Evolutionary conservation across 2,113 vertebrate genomes (phyloP).

Genomic region (Trematocara macrostoma): DNA sequence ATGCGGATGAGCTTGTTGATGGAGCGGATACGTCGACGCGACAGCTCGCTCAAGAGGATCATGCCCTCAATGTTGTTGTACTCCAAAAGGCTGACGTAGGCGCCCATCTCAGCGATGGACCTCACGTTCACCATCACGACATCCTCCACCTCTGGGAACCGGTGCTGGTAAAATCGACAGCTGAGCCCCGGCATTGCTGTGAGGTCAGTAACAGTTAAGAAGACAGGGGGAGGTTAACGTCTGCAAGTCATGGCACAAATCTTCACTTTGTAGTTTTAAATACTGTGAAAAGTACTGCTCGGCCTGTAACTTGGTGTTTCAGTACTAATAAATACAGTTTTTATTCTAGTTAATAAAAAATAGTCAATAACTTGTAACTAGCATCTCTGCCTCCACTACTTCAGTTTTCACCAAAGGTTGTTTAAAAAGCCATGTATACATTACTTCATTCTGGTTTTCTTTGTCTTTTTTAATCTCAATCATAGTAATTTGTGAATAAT

Average conservation of each 20-base stretch:
- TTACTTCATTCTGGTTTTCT: not conserved
- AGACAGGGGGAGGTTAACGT: not conserved
- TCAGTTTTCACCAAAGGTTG: not conserved
- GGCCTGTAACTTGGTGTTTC: not conserved
- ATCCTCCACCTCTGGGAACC: constrained; percentile 97
- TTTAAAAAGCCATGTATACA: not conserved
- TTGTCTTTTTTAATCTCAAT: not conserved
- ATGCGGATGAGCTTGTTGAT: constrained; percentile 99
- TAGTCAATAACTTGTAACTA: not conserved
- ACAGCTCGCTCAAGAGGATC: constrained; percentile 96
- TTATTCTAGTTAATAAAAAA: not conserved
- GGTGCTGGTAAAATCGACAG: constrained; percentile 97
- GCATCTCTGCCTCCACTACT: not conserved
- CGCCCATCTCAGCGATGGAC: constrained; percentile 98
- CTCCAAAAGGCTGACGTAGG: constrained; percentile 94
- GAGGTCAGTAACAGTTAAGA: not conserved
- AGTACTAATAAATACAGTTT: not conserved
- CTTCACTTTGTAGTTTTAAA: not conserved
- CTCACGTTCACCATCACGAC: constrained; percentile 98
- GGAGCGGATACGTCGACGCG: constrained; percentile 92
- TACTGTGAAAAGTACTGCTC: not conserved
- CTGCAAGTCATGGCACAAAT: not conserved
- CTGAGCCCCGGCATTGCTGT: constrained; percentile 93
- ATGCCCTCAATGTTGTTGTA: constrained; percentile 99
- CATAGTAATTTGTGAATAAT: not conserved